A percentile compares a stretch with the other conserved stretches of the same genome.
Evolutionary conservation across 2,888 invertebrate genomes (phyloP).

Genomic region (Drosophila sordidapex): DNA sequence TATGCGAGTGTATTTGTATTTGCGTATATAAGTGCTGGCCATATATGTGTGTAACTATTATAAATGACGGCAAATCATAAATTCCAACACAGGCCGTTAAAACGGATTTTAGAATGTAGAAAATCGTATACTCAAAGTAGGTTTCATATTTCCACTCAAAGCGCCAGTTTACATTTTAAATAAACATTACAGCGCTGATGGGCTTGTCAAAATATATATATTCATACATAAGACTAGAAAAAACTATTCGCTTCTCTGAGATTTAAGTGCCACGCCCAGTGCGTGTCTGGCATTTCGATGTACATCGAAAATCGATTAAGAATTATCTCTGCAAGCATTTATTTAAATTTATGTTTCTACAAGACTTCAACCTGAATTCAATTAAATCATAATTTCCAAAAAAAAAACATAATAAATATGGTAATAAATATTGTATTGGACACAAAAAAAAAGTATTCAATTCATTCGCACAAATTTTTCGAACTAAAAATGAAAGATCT

Average conservation of each 20-base stretch:
- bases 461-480: background rate
- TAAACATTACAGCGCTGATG: background rate
- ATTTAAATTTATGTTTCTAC: background rate
- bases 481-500: background rate
- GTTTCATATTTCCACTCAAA: constrained; percentile 15
- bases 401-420: background rate
- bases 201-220: background rate
- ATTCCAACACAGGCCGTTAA: constrained; percentile 32
- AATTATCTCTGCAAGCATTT: background rate
- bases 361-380: background rate
- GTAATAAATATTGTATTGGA: too few species aligned
- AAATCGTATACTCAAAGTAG: constrained; percentile 24
- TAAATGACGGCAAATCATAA: constrained; percentile 49
- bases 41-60: constrained; percentile 38
- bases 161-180: background rate
- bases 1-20: constrained; percentile 9
- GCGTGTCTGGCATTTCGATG: background rate
- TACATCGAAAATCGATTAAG: background rate
- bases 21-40: background rate
- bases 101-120: constrained; percentile 28
- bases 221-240: background rate
- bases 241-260: background rate
- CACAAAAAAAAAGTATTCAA: background rate
- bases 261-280: background rate
- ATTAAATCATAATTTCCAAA: background rate